Evolutionary conservation across 2,888 invertebrate genomes (phyloP), one percentile per base, ranked within the genome.

Genomic region (Tortrix viridana): DNA sequence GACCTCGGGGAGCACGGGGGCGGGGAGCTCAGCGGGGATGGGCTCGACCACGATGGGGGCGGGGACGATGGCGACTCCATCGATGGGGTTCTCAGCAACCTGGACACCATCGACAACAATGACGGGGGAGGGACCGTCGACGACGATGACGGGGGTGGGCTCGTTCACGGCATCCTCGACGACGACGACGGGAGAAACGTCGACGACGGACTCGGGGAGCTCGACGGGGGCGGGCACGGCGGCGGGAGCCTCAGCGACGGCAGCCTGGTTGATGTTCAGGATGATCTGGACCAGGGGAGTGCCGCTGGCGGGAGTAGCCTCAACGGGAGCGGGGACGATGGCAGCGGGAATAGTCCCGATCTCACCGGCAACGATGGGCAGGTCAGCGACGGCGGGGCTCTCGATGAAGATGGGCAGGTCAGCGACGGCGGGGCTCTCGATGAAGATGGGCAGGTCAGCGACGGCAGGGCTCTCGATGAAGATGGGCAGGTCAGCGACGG

Each of bases 221-320:
- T 56, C 56, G 43, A 61, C 49, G 37, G 60, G 64, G 52, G 56
- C 49, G 20, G 53, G 67, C 18, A 69, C 70, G 16, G 59, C 46
- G n/a, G 43, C 72, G 6, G 72, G 71, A 4, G 62, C 9, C 16
- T 72, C 69, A 18, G 63, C 68, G 43, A 26, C 26, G 26, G 65
- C 54, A 41, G 60, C 67, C 44, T 61, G 52, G 68, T 79, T 75
- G 68, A 81, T 74, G 69, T 80, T 82, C 49, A 81, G 41, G 71
- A 80, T 77, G 66, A 81, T 77, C 67, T 81, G 79, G 50, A 82
- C 67, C 41, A 78, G 65, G 5, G 79, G 69, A 56, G 69, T 69
- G 64, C 68, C 67, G 5, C 69, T 47, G 22, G 67, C 49, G 50
- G 69, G 62, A 16, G 65, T 62, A 23, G 60, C 59, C 43, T 64